Conservation (phyloP, 2,797 vertebrate genomes). For the Tragelaphus oryx region DNA sequence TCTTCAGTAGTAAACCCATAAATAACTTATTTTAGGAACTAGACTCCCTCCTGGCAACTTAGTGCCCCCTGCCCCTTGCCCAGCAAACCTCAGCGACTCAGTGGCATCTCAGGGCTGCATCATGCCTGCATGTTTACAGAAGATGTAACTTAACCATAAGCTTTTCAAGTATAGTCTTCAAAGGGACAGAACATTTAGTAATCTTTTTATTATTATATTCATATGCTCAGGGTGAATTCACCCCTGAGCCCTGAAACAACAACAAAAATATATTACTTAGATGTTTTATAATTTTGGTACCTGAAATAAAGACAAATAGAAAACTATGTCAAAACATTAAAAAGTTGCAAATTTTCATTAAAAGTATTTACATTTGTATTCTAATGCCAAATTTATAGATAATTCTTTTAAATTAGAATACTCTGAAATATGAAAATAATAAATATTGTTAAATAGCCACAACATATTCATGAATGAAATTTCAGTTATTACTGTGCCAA, state of each 20-base stretch:
- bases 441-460: slow-evolving; percentile 55
- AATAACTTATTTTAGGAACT: not conserved
- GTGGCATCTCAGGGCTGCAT: not conserved
- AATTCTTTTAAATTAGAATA: slow-evolving; percentile 52
- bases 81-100: no score
- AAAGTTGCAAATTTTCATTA: slow-evolving; percentile 54
- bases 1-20: not conserved
- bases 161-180: not conserved
- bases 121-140: accelerated
- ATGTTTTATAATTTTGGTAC: slow-evolving; percentile 27
- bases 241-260: not conserved
- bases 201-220: slow-evolving; percentile 60
- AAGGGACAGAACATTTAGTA: not conserved
- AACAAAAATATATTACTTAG: slow-evolving; percentile 64
- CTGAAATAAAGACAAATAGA: slow-evolving; percentile 65
- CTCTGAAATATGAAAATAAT: slow-evolving; percentile 43
- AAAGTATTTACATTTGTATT: slow-evolving; percentile 53
- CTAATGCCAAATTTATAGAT: slow-evolving; percentile 33
- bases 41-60: not conserved
- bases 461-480: slow-evolving; percentile 4
- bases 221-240: slow-evolving; percentile 13
- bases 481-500: not conserved
- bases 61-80: not conserved
- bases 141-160: not conserved
- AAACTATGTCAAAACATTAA: slow-evolving; percentile 64